A percentile compares a stretch with the other conserved stretches of the same genome.
phyloP scores from a whole-genome alignment of 2,113 vertebrate species.

The Eudyptes chrysolophus region DNA sequence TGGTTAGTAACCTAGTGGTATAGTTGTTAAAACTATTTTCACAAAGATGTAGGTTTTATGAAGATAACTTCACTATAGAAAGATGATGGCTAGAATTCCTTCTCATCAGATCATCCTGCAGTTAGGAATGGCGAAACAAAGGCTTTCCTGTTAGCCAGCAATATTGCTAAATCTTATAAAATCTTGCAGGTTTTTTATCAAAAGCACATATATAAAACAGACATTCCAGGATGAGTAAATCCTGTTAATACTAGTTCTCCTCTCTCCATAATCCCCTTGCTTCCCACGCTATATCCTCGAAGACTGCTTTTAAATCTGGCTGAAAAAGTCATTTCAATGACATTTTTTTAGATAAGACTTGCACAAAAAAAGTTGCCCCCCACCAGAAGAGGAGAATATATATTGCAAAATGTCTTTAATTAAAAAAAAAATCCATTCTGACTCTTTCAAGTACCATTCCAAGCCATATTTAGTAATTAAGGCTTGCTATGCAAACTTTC shows the following conservation, averaged over 20 bases:
- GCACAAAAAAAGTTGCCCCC: neutral
- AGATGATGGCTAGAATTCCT: neutral
- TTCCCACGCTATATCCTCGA: neutral
- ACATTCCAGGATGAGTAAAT: neutral
- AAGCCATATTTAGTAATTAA: neutral
- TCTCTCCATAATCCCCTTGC: neutral
- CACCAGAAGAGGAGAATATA: neutral
- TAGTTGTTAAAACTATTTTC: neutral
- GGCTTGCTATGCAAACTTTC: neutral
- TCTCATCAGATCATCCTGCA: neutral
- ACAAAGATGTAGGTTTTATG: neutral
- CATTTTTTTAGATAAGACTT: neutral
- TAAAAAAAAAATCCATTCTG: neutral
- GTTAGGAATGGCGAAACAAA: neutral
- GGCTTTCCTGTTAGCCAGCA: neutral
- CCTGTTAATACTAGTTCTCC: neutral
- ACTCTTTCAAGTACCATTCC: neutral
- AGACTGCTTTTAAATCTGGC: neutral
- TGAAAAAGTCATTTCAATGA: neutral
- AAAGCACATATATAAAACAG: neutral
- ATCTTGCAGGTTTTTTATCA: neutral
- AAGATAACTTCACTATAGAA: neutral
- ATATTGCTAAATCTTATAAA: neutral
- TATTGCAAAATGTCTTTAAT: neutral
- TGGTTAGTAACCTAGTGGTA: neutral